Evolutionary conservation across 2,888 invertebrate species (phyloP).

Genomic region (Apamea anceps): DNA sequence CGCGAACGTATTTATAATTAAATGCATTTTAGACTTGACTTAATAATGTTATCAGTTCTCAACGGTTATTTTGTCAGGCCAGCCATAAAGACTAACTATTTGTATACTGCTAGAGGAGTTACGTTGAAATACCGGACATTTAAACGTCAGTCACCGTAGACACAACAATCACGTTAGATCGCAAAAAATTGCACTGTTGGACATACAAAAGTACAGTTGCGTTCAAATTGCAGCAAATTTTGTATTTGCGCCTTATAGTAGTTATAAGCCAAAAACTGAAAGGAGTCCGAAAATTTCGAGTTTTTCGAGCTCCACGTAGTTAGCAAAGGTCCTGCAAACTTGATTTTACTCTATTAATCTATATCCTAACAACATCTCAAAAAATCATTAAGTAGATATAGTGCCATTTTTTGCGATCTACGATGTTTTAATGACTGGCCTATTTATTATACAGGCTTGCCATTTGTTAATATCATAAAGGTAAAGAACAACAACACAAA

Average conservation of each 20-base stretch:
- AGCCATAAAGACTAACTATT: not conserved
- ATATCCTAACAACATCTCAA: too few relatives aligned
- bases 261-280: too few relatives aligned
- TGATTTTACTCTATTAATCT: not conserved
- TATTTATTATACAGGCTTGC: not conserved
- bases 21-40: not conserved
- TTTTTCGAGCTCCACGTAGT: too few relatives aligned
- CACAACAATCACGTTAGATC: not conserved
- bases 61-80: not conserved
- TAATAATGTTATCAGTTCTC: not conserved
- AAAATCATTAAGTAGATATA: too few relatives aligned
- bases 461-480: not conserved
- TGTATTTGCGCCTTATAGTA: not conserved
- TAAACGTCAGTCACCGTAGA: too few relatives aligned
- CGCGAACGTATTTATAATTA: not conserved
- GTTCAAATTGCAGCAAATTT: not conserved
- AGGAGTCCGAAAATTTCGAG: too few relatives aligned
- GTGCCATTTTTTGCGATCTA: not conserved
- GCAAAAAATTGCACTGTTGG: not conserved
- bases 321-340: not conserved
- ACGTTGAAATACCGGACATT: not conserved
- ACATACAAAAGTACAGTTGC: not conserved
- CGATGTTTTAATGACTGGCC: not conserved
- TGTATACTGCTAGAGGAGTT: not conserved
- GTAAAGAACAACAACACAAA: not conserved